These are phyloP conservation scores for Cheilosia urbana DNA, from an alignment of 2,888 invertebrate species.

Conservation along the genomic window DNA sequence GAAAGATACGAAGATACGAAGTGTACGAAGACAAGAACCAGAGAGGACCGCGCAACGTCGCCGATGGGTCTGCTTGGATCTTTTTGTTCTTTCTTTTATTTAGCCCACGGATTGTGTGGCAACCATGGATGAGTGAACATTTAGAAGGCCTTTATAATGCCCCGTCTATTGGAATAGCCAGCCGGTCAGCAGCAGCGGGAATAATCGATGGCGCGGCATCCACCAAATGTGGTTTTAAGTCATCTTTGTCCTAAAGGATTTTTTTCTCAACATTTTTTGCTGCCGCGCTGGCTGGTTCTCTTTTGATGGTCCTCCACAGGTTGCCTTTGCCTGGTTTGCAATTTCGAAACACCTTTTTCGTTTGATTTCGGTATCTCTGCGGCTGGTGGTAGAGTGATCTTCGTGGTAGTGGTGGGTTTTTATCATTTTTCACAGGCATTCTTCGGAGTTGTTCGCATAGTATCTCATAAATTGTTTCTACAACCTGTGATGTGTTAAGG, in stretches of 20 bases:
- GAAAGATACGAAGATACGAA: conserved; percentile 7
- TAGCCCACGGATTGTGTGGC: conserved; percentile 35
- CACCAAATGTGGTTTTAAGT: conserved; percentile 73
- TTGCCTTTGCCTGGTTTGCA: conserved; percentile 41
- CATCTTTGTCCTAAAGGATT: conserved; percentile 62
- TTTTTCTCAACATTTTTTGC: conserved; percentile 12
- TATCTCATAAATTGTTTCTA: conserved; percentile 66
- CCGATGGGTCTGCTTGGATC: conserved; percentile 50
- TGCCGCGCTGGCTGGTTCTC: conserved; percentile 9
- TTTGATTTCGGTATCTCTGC: conserved; percentile 20
- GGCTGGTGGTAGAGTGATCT: conserved; percentile 34
- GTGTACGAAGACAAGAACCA: conserved; percentile 4
- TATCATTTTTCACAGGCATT: conserved; percentile 63
- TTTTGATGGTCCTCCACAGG: conserved; percentile 46
- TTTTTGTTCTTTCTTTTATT: conserved; percentile 17
- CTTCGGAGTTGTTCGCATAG: conserved; percentile 52
- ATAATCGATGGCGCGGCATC: conserved; percentile 65
- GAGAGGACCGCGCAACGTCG: conserved; percentile 25
- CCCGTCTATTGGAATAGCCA: conserved; percentile 2
- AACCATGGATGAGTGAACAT: conserved; percentile 68
- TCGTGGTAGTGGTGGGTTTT: conserved; percentile 62
- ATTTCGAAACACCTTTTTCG: conserved; percentile 40
- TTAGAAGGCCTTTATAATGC: conserved; percentile 49
- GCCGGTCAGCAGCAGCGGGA: conserved; percentile 28
- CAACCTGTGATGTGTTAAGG: conserved; percentile 7